A percentile compares a stretch with the other conserved stretches of the same genome.
Conservation (phyloP, 2,888 invertebrate genomes). For the Barypeithes pellucidus region DNA sequence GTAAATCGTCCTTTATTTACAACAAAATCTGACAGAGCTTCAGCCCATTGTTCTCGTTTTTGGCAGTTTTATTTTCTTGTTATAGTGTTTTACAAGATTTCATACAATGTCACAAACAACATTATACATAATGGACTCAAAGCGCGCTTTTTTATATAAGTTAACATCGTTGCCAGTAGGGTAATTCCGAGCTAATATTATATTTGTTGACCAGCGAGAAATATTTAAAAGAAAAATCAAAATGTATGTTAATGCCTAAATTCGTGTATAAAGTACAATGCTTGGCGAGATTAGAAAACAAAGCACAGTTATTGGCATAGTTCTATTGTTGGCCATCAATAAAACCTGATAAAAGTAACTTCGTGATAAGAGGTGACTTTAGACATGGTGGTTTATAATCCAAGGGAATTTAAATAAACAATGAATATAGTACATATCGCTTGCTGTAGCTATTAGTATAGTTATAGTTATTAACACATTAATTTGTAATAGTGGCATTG, state of each 20-base stretch:
- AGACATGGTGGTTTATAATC: no score
- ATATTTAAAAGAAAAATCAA: no score
- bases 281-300: no score
- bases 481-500: not conserved
- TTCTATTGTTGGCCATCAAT: not conserved
- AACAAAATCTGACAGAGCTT: constrained; percentile 52
- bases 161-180: not conserved
- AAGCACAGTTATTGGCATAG: not conserved
- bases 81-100: constrained; percentile 49
- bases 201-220: no score
- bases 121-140: constrained; percentile 12
- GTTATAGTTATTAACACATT: not conserved
- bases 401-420: no score
- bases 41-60: constrained; percentile 53
- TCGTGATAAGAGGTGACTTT: not conserved
- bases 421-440: no score
- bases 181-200: no score
- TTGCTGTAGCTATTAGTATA: not conserved
- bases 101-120: constrained; percentile 44
- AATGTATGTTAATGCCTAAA: no score
- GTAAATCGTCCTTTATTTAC: constrained; percentile 53
- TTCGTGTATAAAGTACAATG: no score
- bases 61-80: constrained; percentile 50
- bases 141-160: not conserved
- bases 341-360: not conserved